These are phyloP conservation scores for Ormyrus pomaceus DNA, from an alignment of 2,888 invertebrate genomes.

Conservation along the genomic window DNA sequence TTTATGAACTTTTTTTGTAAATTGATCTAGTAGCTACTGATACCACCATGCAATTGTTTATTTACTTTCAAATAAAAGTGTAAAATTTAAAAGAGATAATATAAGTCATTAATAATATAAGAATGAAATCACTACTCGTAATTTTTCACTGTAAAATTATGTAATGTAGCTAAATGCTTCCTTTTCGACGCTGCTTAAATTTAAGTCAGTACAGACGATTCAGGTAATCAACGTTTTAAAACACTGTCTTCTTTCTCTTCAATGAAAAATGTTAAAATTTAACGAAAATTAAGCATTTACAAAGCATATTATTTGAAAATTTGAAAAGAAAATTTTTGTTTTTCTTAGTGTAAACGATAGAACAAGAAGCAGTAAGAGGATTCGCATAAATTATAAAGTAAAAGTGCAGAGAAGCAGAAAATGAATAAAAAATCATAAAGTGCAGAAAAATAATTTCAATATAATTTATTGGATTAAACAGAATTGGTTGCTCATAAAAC, in stretches of 20 bases:
- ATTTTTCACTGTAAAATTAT: slow-evolving; percentile 1
- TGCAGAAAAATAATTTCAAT: slow-evolving; percentile 45
- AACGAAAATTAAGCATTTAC: no score
- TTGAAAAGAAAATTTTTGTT: no score
- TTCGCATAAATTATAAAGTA: not conserved
- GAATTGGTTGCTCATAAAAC: slow-evolving; percentile 27
- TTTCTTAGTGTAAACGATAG: no score
- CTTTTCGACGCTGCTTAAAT: not conserved
- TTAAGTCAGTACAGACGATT: slow-evolving; percentile 2
- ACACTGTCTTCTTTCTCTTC: slow-evolving; percentile 26
- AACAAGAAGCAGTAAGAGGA: not conserved
- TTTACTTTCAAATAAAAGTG: no score
- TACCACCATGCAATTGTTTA: no score
- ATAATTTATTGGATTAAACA: slow-evolving; percentile 51
- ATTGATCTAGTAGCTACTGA: no score
- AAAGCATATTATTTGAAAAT: no score
- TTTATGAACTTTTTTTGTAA: no score
- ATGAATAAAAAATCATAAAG: slow-evolving; percentile 28
- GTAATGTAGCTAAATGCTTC: not conserved
- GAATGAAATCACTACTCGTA: no score
- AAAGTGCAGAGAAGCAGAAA: slow-evolving; percentile 27
- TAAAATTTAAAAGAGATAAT: no score
- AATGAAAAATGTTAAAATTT: not conserved
- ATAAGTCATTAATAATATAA: no score
- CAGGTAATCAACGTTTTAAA: not conserved